Conservation (phyloP, 2,113 vertebrate species). For the Miniopterus natalensis region DNA sequence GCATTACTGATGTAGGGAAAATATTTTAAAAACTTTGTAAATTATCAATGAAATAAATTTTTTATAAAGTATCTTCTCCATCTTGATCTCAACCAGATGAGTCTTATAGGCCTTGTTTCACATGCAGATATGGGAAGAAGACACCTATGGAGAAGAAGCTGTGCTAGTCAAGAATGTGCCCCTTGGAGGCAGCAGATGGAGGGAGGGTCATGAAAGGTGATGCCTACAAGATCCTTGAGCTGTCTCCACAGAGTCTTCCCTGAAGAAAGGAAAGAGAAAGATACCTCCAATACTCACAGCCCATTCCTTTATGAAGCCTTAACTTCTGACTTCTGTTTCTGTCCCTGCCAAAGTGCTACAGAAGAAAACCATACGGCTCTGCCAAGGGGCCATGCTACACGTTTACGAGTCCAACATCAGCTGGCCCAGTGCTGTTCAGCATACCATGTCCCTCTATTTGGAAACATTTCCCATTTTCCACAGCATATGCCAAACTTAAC, state of each 20-base stretch:
- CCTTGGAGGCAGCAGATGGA: background rate
- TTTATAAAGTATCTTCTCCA: background rate
- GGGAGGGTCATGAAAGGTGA: background rate
- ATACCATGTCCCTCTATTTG: background rate
- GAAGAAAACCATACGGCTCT: background rate
- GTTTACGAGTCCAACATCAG: background rate
- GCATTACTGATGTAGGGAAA: background rate
- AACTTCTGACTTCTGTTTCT: background rate
- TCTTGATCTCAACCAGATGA: background rate
- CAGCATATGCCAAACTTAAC: background rate
- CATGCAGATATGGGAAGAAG: background rate
- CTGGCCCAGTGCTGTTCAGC: background rate
- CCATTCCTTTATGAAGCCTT: background rate
- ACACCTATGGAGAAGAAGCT: background rate
- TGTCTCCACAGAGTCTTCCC: background rate
- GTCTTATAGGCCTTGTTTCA: background rate
- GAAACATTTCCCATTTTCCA: slow-evolving; percentile 45
- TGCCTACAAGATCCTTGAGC: background rate
- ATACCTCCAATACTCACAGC: background rate
- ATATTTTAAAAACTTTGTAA: background rate
- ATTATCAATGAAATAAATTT: slow-evolving; percentile 10
- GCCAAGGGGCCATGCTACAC: background rate
- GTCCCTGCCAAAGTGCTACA: background rate
- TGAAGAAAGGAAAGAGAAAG: background rate
- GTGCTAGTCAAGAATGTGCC: background rate